phyloP scores from a whole-genome alignment of 1,140 invertebrate genomes.

The Oncopodura yosiiana region DNA sequence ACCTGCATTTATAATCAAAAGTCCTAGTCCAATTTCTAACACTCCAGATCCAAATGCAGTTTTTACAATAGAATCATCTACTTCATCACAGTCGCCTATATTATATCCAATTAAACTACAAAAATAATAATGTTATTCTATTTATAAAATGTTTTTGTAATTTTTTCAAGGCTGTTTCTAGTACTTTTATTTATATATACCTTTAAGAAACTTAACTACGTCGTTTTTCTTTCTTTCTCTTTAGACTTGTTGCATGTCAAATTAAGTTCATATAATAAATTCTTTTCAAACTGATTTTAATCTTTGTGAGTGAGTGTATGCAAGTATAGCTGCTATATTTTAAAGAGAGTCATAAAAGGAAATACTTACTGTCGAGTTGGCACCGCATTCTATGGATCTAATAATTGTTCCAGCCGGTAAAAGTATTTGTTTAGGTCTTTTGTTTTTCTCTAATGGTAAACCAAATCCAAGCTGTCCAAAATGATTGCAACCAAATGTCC shows the following conservation, averaged over 20 bases:
- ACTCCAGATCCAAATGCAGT: not conserved
- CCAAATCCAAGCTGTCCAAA: conserved; percentile 34
- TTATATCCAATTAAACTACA: not conserved
- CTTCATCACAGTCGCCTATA: not conserved
- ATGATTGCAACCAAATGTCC: conserved; percentile 31
- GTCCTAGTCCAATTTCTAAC: conserved; percentile 4
- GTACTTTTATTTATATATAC: not conserved
- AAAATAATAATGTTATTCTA: not conserved
- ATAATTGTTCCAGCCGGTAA: conserved; percentile 23
- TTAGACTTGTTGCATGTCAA: not conserved
- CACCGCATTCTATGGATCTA: conserved; percentile 25
- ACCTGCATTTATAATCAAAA: conserved; percentile 12
- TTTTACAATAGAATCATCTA: conserved; percentile 4
- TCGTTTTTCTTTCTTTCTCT: not conserved
- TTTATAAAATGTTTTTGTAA: not conserved
- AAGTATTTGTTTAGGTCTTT: conserved; percentile 15
- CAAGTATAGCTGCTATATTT: not conserved
- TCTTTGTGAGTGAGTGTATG: not conserved
- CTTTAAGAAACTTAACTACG: not conserved
- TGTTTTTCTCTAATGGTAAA: conserved; percentile 20
- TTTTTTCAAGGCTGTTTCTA: not conserved
- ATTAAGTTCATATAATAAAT: not conserved
- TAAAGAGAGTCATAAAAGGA: not conserved
- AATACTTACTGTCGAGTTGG: conserved; percentile 26
- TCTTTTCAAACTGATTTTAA: not conserved